These are phyloP conservation scores for Rhynchotus rufescens DNA, from an alignment of 2,797 vertebrate species.

Conservation along the genomic window DNA sequence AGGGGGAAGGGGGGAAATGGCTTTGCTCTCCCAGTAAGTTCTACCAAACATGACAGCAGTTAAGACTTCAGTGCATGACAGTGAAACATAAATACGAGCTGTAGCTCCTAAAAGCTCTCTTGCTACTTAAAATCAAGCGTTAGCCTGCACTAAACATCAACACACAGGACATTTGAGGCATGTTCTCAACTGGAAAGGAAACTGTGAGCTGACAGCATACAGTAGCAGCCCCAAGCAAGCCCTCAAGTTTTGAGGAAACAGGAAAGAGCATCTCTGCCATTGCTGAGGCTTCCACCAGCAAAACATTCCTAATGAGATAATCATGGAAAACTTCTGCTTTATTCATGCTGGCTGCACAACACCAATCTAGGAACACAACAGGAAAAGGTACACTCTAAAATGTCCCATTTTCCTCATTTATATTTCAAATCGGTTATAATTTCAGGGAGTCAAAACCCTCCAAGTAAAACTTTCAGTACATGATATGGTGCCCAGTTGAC, in stretches of 20 bases:
- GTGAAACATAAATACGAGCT: neutral
- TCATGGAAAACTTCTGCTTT: neutral
- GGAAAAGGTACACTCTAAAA: neutral
- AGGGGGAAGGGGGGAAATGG: neutral
- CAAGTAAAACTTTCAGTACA: neutral
- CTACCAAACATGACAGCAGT: no score
- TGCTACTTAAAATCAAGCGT: neutral
- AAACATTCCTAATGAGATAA: neutral
- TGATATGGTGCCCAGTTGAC: neutral
- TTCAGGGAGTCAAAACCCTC: neutral
- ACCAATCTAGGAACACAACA: neutral
- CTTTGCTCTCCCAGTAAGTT: neutral
- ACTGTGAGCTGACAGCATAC: neutral
- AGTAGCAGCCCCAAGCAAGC: neutral
- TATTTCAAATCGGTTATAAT: neutral
- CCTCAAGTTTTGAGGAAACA: neutral
- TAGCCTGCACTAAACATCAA: neutral
- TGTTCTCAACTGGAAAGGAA: neutral
- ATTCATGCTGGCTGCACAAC: neutral
- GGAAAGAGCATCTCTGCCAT: neutral
- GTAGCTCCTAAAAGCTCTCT: neutral
- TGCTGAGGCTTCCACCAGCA: neutral
- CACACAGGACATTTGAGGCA: neutral
- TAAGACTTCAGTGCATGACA: neutral
- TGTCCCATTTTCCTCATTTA: neutral